phyloP scores from a whole-genome alignment of 2,888 invertebrate species.

The Achlya flavicornis region DNA sequence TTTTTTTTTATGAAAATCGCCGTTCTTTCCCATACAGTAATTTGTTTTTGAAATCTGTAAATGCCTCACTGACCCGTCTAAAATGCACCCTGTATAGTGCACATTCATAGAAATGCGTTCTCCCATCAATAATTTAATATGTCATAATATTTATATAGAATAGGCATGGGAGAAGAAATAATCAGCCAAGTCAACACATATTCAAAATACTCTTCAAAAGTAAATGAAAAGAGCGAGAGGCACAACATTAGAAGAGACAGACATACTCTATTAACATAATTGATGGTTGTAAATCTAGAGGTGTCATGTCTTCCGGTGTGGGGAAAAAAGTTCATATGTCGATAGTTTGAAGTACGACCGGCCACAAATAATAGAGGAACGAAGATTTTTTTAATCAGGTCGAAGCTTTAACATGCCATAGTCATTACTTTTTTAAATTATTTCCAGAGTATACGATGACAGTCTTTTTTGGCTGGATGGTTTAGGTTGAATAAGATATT shows the following conservation, averaged over 20 bases:
- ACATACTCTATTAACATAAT: constrained; percentile 65
- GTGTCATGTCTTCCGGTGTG: constrained; percentile 74
- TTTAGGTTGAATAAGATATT: not conserved
- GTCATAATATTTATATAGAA: no score
- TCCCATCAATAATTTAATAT: no score
- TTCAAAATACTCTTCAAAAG: constrained; percentile 12
- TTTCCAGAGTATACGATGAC: constrained; percentile 35
- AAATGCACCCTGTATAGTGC: no score
- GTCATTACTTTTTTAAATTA: constrained; percentile 54
- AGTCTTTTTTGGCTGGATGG: constrained; percentile 37
- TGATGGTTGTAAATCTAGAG: constrained; percentile 69
- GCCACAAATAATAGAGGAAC: constrained; percentile 18
- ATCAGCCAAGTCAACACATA: not conserved
- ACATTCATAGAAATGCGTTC: no score
- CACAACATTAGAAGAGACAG: constrained; percentile 39
- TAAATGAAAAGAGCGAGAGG: constrained; percentile 27
- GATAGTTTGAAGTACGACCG: constrained; percentile 39
- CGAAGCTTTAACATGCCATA: constrained; percentile 27
- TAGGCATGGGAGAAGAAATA: no score
- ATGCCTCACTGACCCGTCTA: no score
- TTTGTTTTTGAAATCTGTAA: no score
- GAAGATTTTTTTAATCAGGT: constrained; percentile 20
- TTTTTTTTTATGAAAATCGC: no score
- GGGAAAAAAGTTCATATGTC: constrained; percentile 49
- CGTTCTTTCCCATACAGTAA: no score